A percentile compares a stretch with the other conserved stretches of the same genome.
phyloP scores from a whole-genome alignment of 2,888 invertebrate species.

The Himalopsyche anomala region DNA sequence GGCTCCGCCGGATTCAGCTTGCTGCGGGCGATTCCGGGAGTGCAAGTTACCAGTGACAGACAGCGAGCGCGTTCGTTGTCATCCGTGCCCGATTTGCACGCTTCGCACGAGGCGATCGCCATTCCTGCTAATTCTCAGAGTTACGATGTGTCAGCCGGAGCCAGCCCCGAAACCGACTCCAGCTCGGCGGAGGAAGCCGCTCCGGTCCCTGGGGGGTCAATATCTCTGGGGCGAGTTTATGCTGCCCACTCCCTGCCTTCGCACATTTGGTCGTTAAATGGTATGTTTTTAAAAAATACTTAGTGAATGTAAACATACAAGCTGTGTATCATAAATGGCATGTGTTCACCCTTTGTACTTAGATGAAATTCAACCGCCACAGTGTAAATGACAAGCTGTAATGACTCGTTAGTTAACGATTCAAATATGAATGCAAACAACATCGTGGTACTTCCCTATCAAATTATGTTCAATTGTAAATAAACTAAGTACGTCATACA shows the following conservation, averaged over 20 bases:
- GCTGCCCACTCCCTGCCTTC: constrained; percentile 93
- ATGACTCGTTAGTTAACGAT: constrained; percentile 38
- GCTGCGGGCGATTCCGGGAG: constrained; percentile 83
- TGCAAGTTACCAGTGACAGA: constrained; percentile 85
- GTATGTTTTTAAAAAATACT: constrained; percentile 75
- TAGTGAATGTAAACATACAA: constrained; percentile 25
- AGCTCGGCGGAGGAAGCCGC: constrained; percentile 82
- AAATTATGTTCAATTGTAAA: constrained; percentile 56
- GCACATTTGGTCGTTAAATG: constrained; percentile 94
- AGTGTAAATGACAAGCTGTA: constrained; percentile 24
- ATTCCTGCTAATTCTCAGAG: constrained; percentile 81
- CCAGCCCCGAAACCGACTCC: constrained; percentile 82
- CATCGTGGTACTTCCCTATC: constrained; percentile 55
- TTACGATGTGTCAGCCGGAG: constrained; percentile 81
- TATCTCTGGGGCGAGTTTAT: constrained; percentile 79
- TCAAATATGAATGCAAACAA: constrained; percentile 26
- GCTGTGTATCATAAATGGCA: constrained; percentile 24
- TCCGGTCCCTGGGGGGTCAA: constrained; percentile 71
- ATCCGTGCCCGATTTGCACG: constrained; percentile 84
- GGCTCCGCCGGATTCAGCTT: constrained; percentile 81
- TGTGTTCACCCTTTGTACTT: not conserved
- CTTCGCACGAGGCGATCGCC: constrained; percentile 79
- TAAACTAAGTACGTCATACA: constrained; percentile 50
- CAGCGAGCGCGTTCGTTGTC: constrained; percentile 90
- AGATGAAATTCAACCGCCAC: not conserved